These are phyloP conservation scores for Lichenostomus cassidix DNA, from an alignment of 2,113 vertebrate species.

Conservation along the genomic window DNA sequence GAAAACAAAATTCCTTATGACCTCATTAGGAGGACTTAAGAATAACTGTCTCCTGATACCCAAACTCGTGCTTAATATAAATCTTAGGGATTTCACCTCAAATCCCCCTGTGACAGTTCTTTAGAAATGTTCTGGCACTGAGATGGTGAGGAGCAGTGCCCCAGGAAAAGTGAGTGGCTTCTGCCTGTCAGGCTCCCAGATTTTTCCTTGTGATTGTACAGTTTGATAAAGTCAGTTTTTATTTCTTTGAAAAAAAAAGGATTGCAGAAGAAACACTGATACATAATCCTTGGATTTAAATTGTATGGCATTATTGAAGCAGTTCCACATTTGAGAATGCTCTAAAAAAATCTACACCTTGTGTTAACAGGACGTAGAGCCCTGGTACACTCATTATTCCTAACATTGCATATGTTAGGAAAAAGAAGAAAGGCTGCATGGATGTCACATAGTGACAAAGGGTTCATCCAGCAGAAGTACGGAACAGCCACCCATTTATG, in stretches of 20 bases:
- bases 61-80: not conserved
- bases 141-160: not conserved
- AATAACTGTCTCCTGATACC: not conserved
- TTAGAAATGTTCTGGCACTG: not conserved
- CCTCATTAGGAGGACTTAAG: not conserved
- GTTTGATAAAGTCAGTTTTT: not conserved
- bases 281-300: not conserved
- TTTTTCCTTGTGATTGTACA: not conserved
- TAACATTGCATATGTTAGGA: not conserved
- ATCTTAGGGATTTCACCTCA: not conserved
- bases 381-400: slow-evolving; percentile 1
- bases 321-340: slow-evolving; percentile 37
- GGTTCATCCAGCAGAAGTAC: not conserved
- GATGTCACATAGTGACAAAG: not conserved
- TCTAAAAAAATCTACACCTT: slow-evolving; percentile 28
- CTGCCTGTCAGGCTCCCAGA: not conserved
- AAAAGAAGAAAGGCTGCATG: not conserved
- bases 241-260: slow-evolving; percentile 8
- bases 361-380: not conserved
- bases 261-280: not conserved
- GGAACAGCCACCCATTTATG: not conserved
- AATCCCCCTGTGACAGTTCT: not conserved
- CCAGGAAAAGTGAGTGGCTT: not conserved
- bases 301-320: slow-evolving; percentile 7
- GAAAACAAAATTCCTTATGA: not conserved